Evolutionary conservation across 1,140 invertebrate genomes (phyloP).

Genomic region (Dendroctonus valens): DNA sequence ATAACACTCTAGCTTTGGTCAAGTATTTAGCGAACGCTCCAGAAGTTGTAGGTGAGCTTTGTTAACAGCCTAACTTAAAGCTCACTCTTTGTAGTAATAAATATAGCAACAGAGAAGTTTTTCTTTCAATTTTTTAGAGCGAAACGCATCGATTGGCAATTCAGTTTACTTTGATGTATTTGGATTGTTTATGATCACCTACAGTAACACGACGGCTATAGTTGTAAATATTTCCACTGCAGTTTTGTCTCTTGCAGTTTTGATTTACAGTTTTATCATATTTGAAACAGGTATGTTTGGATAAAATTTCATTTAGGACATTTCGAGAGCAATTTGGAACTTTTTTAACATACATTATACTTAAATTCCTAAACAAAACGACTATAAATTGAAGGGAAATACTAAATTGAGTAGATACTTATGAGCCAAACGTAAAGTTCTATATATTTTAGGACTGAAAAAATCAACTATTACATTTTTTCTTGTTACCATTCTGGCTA

Average conservation of each 20-base stretch:
- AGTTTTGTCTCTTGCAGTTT: constrained; percentile 44
- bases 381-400: too few species aligned
- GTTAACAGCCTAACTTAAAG: too few species aligned
- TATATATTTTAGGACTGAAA: constrained; percentile 34
- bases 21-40: constrained; percentile 52
- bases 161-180: constrained; percentile 62
- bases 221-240: constrained; percentile 53
- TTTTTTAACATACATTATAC: too few species aligned
- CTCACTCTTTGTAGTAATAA: too few species aligned
- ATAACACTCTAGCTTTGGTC: constrained; percentile 59
- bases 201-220: constrained; percentile 52
- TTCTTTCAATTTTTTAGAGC: constrained; percentile 30
- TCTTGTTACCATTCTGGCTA: constrained; percentile 25
- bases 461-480: constrained; percentile 33
- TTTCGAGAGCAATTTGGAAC: too few species aligned
- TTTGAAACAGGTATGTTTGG: constrained; percentile 39
- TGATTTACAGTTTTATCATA: constrained; percentile 41
- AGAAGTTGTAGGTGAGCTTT: constrained; percentile 31
- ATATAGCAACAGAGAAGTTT: too few species aligned
- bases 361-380: not conserved
- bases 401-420: too few species aligned
- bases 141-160: constrained; percentile 49
- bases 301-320: not conserved
- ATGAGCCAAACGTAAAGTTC: not conserved
- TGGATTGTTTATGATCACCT: constrained; percentile 58